Evolutionary conservation across 1,140 invertebrate species (phyloP).

Genomic region (Apocrypta bakeri): DNA sequence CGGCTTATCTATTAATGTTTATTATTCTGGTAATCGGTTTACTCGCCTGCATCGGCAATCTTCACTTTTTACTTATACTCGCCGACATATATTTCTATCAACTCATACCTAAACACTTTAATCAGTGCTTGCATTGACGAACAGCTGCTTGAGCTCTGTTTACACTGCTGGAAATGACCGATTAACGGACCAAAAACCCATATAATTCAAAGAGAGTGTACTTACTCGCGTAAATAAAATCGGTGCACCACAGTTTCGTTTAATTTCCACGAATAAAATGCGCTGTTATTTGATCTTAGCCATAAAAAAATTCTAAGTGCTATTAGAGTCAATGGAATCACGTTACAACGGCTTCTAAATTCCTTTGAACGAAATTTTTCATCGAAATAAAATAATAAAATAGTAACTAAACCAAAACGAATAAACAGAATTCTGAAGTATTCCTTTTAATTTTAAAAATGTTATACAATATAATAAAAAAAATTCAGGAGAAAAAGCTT

Average conservation of each 20-base stretch:
- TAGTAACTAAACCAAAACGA: too few relatives aligned
- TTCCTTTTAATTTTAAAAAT: too few relatives aligned
- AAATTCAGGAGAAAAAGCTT: background rate
- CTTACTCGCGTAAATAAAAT: slow-evolving; percentile 13
- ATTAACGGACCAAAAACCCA: background rate
- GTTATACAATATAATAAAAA: too few relatives aligned
- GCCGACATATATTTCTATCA: too few relatives aligned
- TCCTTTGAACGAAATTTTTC: too few relatives aligned
- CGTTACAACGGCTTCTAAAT: too few relatives aligned
- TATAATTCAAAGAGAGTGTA: background rate
- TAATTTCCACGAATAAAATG: slow-evolving; percentile 14
- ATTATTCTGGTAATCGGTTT: background rate
- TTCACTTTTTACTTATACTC: too few relatives aligned
- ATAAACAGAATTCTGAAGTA: too few relatives aligned
- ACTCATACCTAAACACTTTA: too few relatives aligned
- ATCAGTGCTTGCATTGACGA: slow-evolving; percentile 13
- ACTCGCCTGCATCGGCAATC: too few relatives aligned
- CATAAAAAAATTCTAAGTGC: slow-evolving; percentile 21
- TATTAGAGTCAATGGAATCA: slow-evolving; percentile 22
- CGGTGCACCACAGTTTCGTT: background rate
- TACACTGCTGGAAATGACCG: background rate
- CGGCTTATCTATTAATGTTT: background rate
- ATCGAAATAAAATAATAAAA: too few relatives aligned
- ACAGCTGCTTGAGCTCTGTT: background rate
- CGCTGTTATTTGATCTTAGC: background rate